Evolutionary conservation across 2,113 vertebrate genomes (phyloP), one percentile per base, ranked within the genome.

Genomic region (Poeciliopsis prolifica): DNA sequence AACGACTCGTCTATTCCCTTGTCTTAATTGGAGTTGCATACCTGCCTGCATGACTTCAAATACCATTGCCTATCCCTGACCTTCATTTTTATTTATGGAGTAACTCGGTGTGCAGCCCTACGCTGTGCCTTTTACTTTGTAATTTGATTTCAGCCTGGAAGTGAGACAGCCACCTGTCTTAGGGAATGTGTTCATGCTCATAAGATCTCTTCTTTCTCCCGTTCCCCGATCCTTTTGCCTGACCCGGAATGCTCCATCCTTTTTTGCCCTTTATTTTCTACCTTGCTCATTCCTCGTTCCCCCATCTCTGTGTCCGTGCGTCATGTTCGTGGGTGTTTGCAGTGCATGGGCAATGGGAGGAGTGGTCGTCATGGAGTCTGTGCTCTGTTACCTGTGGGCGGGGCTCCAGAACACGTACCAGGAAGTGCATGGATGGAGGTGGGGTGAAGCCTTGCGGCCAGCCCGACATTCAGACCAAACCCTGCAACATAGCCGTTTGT

Each of bases 281-380:
- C 61, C 65, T 26, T 44, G 51, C 58, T 70, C 77, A 54, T 86
- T 65, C 85, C 85, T 88, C 89, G 91, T 87, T 60, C 85, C 74
- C 85, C 75, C 80, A 80, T 82, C 86, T 42, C 65, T 84, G 77
- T 75, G 66, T 82, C 22, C 73, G 72, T 81, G 64, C 65, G 63
- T 86, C 72, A 33, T 70, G 58, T 87, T 31, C 67, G 81, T 80
- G 91, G 89, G 81, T 88, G 81, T 97, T 88, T 95, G 90, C 96
- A 98, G 97, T 95, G 94, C 95, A 95, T 94, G 95, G 96, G 91
- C 93, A 89, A 86, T 97, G 96, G 96, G 95, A 97, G 94, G 95
- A 96, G 90, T 98, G 97, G 96, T 97, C 96, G 72, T 95, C 95
- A 72, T 98, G 97, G 97, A 98, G 96, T 94, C 95, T 98, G 92